Evolutionary conservation across 2,888 invertebrate species (phyloP).

Genomic region (Lathronympha strigana): DNA sequence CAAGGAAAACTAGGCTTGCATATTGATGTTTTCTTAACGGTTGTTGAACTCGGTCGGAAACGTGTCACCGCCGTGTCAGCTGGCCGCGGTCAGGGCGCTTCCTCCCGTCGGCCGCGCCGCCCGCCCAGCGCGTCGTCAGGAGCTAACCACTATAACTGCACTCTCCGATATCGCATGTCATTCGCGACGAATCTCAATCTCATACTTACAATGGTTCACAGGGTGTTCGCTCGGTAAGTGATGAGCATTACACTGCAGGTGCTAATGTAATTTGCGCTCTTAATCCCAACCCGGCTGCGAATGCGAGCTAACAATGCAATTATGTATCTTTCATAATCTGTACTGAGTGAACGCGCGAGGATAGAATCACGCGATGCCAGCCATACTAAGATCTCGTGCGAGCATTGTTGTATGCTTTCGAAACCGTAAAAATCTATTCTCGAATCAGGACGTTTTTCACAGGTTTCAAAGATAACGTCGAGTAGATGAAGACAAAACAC

Average conservation of each 20-base stretch:
- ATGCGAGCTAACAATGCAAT: conserved; percentile 27
- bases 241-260: conserved; percentile 10
- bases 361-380: conserved; percentile 10
- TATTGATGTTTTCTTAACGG: conserved; percentile 39
- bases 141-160: not conserved
- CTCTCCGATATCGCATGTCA: not conserved
- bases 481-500: conserved; percentile 25
- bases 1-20: conserved; percentile 33
- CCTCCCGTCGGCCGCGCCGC: not conserved
- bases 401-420: not conserved
- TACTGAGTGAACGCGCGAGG: conserved; percentile 2
- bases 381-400: conserved; percentile 11
- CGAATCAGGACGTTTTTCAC: not conserved
- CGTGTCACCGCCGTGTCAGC: conserved; percentile 38
- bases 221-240: not conserved
- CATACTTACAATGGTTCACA: not conserved
- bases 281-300: conserved; percentile 30
- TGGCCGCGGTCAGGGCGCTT: conserved; percentile 23
- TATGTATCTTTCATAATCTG: conserved; percentile 22
- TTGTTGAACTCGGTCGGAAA: conserved; percentile 39
- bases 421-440: conserved; percentile 8
- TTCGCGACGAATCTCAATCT: not conserved
- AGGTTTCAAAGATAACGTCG: conserved; percentile 23
- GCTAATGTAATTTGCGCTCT: conserved; percentile 37
- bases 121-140: not conserved